Evolutionary conservation across 2,113 vertebrate species (phyloP).

Genomic region (Sigmodon hispidus): DNA sequence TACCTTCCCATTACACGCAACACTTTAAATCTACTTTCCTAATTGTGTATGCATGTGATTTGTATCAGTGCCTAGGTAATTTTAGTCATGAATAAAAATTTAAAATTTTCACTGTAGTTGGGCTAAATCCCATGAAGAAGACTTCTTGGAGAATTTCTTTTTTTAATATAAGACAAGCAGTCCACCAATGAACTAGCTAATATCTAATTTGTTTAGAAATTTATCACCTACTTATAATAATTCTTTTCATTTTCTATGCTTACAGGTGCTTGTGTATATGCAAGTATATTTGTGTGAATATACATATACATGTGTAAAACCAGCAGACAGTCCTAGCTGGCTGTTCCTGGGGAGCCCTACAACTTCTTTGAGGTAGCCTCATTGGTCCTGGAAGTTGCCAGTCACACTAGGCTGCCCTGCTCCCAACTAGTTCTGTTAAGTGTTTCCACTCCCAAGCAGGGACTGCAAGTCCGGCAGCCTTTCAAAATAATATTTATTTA

Average conservation of each 20-base stretch:
- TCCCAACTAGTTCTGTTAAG: background rate
- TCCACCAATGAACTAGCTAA: background rate
- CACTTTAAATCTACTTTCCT: background rate
- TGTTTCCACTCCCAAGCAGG: background rate
- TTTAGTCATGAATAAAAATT: background rate
- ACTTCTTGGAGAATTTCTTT: background rate
- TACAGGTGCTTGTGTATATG: background rate
- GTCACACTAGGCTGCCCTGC: too few species aligned
- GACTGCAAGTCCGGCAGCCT: background rate
- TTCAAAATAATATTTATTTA: background rate
- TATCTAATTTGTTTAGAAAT: background rate
- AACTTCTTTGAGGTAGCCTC: background rate
- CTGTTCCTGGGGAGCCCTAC: background rate
- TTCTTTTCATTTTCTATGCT: background rate
- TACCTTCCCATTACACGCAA: background rate
- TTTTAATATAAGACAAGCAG: background rate
- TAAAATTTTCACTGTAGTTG: background rate
- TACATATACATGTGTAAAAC: background rate
- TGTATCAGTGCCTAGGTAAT: background rate
- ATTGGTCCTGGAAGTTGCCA: background rate
- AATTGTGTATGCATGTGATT: too few species aligned
- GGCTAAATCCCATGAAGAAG: background rate
- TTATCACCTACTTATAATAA: background rate
- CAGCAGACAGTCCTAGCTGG: background rate
- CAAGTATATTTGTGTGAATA: background rate